Percentiles rank a stretch among this genome's conserved stretches.
Evolutionary conservation across 2,113 vertebrate genomes (phyloP).

Genomic region (Spea bombifrons): DNA sequence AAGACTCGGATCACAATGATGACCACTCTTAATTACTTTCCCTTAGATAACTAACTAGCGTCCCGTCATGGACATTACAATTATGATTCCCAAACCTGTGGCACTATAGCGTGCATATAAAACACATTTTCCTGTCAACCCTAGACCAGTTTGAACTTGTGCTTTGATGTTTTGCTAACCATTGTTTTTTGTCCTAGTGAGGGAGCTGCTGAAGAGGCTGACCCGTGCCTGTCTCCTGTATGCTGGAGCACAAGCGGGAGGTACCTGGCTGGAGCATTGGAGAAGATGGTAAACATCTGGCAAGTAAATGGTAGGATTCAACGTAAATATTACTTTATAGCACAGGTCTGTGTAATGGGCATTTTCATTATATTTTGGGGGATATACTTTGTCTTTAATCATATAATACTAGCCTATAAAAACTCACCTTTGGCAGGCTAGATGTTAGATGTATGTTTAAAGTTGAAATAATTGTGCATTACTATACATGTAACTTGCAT

Average conservation of each 20-base stretch:
- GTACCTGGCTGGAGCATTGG: slow-evolving; percentile 87
- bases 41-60: too few relatives aligned
- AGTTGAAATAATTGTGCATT: too few relatives aligned
- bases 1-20: too few relatives aligned
- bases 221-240: slow-evolving; percentile 81
- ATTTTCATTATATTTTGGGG: slow-evolving; percentile 26
- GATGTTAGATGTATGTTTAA: slow-evolving; percentile 26
- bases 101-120: too few relatives aligned
- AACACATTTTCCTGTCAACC: too few relatives aligned
- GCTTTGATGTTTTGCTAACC: not conserved
- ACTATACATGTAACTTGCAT: too few relatives aligned
- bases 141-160: too few relatives aligned
- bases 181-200: slow-evolving; percentile 65
- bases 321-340: not conserved
- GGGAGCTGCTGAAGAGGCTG: slow-evolving; percentile 76
- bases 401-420: not conserved
- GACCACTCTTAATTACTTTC: too few relatives aligned
- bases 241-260: slow-evolving; percentile 94
- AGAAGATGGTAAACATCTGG: slow-evolving; percentile 97
- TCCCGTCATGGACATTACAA: too few relatives aligned
- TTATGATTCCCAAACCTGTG: too few relatives aligned
- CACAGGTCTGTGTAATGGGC: not conserved
- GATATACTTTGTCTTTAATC: too few relatives aligned
- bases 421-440: not conserved
- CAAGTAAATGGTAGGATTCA: slow-evolving; percentile 84